phyloP scores from a whole-genome alignment of 2,113 vertebrate species.

The Cynoglossus semilaevis region DNA sequence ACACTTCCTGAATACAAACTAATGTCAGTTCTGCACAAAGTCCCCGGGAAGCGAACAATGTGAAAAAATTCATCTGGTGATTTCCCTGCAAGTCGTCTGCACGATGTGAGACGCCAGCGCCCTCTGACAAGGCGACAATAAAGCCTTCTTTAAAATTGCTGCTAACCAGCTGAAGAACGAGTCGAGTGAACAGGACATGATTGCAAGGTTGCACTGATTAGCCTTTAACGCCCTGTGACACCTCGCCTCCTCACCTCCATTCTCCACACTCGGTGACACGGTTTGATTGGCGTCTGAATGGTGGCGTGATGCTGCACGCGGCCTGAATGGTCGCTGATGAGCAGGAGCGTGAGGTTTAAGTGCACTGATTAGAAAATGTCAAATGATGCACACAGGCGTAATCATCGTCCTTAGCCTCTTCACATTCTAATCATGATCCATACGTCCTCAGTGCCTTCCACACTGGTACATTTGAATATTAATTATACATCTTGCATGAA shows the following conservation, averaged over 20 bases:
- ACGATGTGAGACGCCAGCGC: slow-evolving; percentile 36
- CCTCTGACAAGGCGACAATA: slow-evolving; percentile 31
- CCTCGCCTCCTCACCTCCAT: slow-evolving; percentile 20
- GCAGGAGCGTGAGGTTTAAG: slow-evolving; percentile 38
- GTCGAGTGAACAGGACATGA: slow-evolving; percentile 66
- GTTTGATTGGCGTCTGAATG: slow-evolving; percentile 62
- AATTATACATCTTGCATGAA: slow-evolving; percentile 5
- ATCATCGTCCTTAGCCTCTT: slow-evolving; percentile 29
- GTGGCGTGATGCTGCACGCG: slow-evolving; percentile 4
- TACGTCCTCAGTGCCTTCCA: slow-evolving; percentile 15
- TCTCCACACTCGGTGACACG: slow-evolving; percentile 7
- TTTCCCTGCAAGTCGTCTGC: slow-evolving; percentile 15
- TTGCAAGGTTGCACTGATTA: slow-evolving; percentile 69
- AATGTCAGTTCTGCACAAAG: too few relatives aligned
- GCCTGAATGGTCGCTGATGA: slow-evolving; percentile 66
- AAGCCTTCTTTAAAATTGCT: slow-evolving; percentile 37
- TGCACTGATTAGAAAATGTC: slow-evolving; percentile 54
- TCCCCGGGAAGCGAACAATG: too few relatives aligned
- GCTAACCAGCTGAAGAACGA: slow-evolving; percentile 24
- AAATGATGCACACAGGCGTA: slow-evolving; percentile 8
- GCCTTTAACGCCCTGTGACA: slow-evolving; percentile 43
- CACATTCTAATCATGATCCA: slow-evolving; percentile 26
- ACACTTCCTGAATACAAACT: too few relatives aligned
- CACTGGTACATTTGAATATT: slow-evolving; percentile 25
- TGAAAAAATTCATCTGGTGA: too few relatives aligned